Base-by-base conservation (phyloP, 2,888 invertebrate genomes). In the Nemapogon koenigi region DNA sequence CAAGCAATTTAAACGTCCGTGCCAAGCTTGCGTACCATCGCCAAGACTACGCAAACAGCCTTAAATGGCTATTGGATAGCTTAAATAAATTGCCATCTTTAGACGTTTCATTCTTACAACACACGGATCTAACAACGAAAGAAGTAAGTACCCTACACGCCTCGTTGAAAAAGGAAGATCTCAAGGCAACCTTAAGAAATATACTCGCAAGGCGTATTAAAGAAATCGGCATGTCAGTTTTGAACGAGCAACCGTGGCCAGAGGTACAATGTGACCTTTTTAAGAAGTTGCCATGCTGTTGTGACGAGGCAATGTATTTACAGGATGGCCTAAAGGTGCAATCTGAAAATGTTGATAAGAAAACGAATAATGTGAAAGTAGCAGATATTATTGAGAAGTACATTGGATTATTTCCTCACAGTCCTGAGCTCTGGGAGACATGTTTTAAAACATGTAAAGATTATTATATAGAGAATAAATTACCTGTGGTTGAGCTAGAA, bases 401-500 rank as follows among this genome's bases (percentile, higher is more conserved):
- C 41, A 62, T 78, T 35, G 58, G 61, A 11, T 58, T 64, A 17
- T 76, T 78, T 38, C 76, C 78, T 0, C 57, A 72, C 2, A 62
- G 71, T 26, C 50, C 62, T 2, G 51, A 59, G 2, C 42, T 76
- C 7, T 78, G 78, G 78, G 75, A 76, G 41, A 54, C 55, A 2
- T 78, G 73, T 43, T 72, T 78, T 50, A 55, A 69, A 16, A 46
- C 61, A 1, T 58, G 75, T 0, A 76, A 71, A 44, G 58, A 73
- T 46, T 78, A 64, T 47, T 78, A 61, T 45, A 43, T 76, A 25
- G 62, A 69, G 6, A 73, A 78, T 43, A 49, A 64, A 43, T 50
- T 78, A 42, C 57, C 56, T 11, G 67, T 83, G 41, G 58, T 67
- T 7, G 75, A 72, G 37, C 59, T 86, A 42, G 86, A 86, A 55